A percentile compares a stretch with the other conserved stretches of the same genome.
Conservation (phyloP, 2,888 invertebrate genomes). For the Cosmorhoe ocellata region DNA sequence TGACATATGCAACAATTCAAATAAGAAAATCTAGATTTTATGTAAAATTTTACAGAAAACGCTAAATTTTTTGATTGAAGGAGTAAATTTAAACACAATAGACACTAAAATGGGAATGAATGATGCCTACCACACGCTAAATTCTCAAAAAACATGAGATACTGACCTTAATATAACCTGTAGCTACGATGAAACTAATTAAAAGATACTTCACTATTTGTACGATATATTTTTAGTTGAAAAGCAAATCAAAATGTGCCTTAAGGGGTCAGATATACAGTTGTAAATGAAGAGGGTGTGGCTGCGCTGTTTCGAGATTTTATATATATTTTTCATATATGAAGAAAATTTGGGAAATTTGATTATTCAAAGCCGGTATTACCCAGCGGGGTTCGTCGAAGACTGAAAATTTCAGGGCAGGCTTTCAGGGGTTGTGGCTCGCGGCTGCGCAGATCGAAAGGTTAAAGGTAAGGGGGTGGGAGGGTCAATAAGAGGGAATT, state of each 20-base stretch:
- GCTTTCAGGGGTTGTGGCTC: conserved; percentile 40
- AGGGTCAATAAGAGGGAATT: conserved; percentile 51
- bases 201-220: conserved; percentile 58
- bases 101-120: conserved; percentile 16
- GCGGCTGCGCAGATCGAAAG: conserved; percentile 70
- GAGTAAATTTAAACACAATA: background rate
- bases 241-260: conserved; percentile 69
- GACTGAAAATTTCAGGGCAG: conserved; percentile 50
- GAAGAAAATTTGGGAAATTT: conserved; percentile 39
- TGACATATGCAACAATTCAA: background rate
- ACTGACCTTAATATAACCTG: conserved; percentile 33
- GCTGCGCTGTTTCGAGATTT: conserved; percentile 47
- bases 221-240: conserved; percentile 77
- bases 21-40: too few species aligned
- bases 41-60: too few species aligned
- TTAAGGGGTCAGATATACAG: conserved; percentile 58
- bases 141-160: conserved; percentile 5
- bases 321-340: conserved; percentile 75
- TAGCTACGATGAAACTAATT: conserved; percentile 30
- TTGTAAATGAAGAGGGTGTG: conserved; percentile 44
- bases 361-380: conserved; percentile 38
- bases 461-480: conserved; percentile 43
- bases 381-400: conserved; percentile 42
- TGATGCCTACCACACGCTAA: conserved; percentile 21
- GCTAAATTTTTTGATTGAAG: too few species aligned